Conservation (phyloP, 1,140 invertebrate species). For the Ericerus pela region DNA sequence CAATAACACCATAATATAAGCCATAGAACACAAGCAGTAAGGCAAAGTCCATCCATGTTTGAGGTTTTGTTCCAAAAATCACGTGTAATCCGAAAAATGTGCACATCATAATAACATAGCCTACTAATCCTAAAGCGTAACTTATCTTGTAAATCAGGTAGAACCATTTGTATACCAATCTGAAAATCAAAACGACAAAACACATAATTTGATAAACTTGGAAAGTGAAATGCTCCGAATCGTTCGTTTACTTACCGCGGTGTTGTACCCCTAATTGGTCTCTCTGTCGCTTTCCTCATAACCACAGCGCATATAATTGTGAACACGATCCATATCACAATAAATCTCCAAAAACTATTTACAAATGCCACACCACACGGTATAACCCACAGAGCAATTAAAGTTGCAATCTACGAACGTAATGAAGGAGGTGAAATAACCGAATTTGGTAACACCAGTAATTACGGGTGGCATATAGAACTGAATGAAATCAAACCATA, state of each 20-base stretch:
- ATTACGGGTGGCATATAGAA: no score
- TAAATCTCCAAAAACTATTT: constrained; percentile 83
- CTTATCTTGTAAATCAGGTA: constrained; percentile 91
- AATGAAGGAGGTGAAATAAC: no score
- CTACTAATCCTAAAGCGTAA: constrained; percentile 78
- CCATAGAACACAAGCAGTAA: constrained; percentile 90
- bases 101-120: constrained; percentile 84
- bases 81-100: constrained; percentile 88
- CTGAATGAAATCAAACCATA: no score
- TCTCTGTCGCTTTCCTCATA: constrained; percentile 66
- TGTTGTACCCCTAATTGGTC: constrained; percentile 75
- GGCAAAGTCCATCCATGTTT: constrained; percentile 80
- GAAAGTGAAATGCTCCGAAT: not conserved
- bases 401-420: constrained; percentile 55
- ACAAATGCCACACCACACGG: constrained; percentile 69
- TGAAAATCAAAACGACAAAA: constrained; percentile 39
- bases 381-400: constrained; percentile 92
- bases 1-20: constrained; percentile 95
- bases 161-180: constrained; percentile 99
- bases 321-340: constrained; percentile 81
- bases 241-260: constrained; percentile 50
- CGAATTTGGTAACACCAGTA: no score
- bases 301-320: constrained; percentile 71
- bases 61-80: constrained; percentile 66
- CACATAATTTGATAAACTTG: no score